Percentiles rank a stretch among this genome's conserved stretches.
Evolutionary conservation across 1,140 invertebrate genomes (phyloP).

Genomic region (Neocloeon triangulifer): DNA sequence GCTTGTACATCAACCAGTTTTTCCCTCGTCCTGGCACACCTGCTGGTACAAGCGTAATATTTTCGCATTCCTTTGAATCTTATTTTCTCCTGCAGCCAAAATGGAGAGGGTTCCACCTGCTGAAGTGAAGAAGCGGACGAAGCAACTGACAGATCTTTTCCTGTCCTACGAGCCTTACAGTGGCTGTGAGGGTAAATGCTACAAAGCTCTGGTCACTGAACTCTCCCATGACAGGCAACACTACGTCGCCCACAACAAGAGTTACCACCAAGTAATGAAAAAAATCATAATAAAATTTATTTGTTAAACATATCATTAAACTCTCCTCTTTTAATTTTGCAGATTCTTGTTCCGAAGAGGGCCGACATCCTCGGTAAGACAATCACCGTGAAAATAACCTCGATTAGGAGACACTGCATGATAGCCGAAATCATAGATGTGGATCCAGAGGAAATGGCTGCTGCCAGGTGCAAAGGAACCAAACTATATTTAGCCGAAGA

Average conservation of each 20-base stretch:
- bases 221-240: slow-evolving; percentile 73
- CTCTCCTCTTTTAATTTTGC: slow-evolving; percentile 7
- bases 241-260: slow-evolving; percentile 89
- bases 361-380: slow-evolving; percentile 60
- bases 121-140: slow-evolving; percentile 68
- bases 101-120: slow-evolving; percentile 61
- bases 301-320: too few species aligned
- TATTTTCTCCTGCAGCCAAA: too few species aligned
- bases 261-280: slow-evolving; percentile 87
- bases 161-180: slow-evolving; percentile 73
- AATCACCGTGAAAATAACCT: slow-evolving; percentile 51
- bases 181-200: slow-evolving; percentile 45
- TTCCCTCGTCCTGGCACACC: slow-evolving; percentile 89
- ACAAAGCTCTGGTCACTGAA: slow-evolving; percentile 80
- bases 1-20: slow-evolving; percentile 95
- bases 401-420: slow-evolving; percentile 70
- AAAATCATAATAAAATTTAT: too few species aligned
- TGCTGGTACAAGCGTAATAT: too few species aligned
- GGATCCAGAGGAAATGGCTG: too few species aligned
- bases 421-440: slow-evolving; percentile 40
- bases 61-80: too few species aligned
- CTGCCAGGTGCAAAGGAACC: too few species aligned
- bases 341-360: slow-evolving; percentile 55
- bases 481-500: too few species aligned
- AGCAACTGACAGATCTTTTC: slow-evolving; percentile 73